phyloP scores from a whole-genome alignment of 2,888 invertebrate genomes.

The Hybos culiciformis region DNA sequence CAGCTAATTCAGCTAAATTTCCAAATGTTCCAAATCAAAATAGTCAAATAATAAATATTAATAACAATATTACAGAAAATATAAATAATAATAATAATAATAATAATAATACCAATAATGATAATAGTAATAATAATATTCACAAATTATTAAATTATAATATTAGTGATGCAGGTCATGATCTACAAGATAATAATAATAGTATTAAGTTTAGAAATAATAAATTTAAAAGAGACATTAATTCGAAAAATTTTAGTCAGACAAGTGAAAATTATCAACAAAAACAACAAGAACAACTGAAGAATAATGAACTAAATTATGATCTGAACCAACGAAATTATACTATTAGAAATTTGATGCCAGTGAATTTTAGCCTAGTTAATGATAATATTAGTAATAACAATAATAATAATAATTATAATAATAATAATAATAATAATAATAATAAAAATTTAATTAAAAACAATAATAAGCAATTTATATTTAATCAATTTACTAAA shows the following conservation, averaged over 20 bases:
- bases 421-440: constrained; percentile 2
- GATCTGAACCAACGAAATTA: too few species aligned
- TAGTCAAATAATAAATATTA: constrained; percentile 27
- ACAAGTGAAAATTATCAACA: constrained; percentile 3
- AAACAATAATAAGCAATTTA: constrained; percentile 3
- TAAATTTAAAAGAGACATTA: constrained; percentile 24
- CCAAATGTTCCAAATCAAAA: constrained; percentile 34
- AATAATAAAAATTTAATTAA: constrained; percentile 1
- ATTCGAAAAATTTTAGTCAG: constrained; percentile 12
- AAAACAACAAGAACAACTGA: constrained; percentile 12
- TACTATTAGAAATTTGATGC: too few species aligned
- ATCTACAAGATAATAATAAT: constrained; percentile 16
- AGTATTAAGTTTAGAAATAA: constrained; percentile 16
- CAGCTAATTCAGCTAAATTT: constrained; percentile 15
- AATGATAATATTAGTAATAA: constrained; percentile 5
- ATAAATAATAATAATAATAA: constrained; percentile 12
- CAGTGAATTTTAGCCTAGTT: too few species aligned
- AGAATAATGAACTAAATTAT: too few species aligned
- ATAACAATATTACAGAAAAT: constrained; percentile 11
- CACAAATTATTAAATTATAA: constrained; percentile 8
- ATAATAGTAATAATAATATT: constrained; percentile 16
- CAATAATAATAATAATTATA: constrained; percentile 3
- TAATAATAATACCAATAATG: constrained; percentile 11
- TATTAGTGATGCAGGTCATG: too few species aligned
- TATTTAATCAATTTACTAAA: not conserved